A percentile compares a stretch with the other conserved stretches of the same genome.
phyloP scores from a whole-genome alignment of 2,888 invertebrate genomes.

The Rapana venosa region DNA sequence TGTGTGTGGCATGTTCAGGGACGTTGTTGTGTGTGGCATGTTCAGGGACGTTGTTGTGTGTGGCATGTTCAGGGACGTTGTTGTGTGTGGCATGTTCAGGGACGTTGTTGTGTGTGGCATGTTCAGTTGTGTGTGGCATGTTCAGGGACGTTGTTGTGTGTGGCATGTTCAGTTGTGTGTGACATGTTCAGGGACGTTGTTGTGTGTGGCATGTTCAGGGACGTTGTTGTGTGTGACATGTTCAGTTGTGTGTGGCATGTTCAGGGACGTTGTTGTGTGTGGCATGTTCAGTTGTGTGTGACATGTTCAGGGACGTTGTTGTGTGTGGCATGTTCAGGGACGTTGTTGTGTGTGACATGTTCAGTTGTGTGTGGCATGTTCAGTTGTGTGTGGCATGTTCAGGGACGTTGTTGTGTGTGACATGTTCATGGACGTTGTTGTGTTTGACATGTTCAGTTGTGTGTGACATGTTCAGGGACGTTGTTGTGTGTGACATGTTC shows the following conservation, averaged over 20 bases:
- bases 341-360: conserved; percentile 15
- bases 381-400: not conserved
- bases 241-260: not conserved
- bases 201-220: conserved; percentile 34
- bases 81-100: conserved; percentile 26
- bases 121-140: not conserved
- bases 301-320: conserved; percentile 47
- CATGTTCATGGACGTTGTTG: conserved; percentile 48
- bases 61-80: conserved; percentile 46
- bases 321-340: conserved; percentile 40
- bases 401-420: conserved; percentile 46
- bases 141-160: conserved; percentile 52
- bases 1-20: conserved; percentile 34
- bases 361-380: too few species aligned
- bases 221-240: too few species aligned
- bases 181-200: conserved; percentile 47
- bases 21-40: conserved; percentile 30
- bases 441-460: too few species aligned
- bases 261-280: too few species aligned
- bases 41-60: conserved; percentile 46
- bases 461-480: conserved; percentile 44
- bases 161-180: too few species aligned
- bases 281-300: too few species aligned
- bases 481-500: too few species aligned
- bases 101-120: too few species aligned